These are phyloP conservation scores for Rhinichthys klamathensis DNA, from an alignment of 2,113 vertebrate genomes.

Conservation along the genomic window DNA sequence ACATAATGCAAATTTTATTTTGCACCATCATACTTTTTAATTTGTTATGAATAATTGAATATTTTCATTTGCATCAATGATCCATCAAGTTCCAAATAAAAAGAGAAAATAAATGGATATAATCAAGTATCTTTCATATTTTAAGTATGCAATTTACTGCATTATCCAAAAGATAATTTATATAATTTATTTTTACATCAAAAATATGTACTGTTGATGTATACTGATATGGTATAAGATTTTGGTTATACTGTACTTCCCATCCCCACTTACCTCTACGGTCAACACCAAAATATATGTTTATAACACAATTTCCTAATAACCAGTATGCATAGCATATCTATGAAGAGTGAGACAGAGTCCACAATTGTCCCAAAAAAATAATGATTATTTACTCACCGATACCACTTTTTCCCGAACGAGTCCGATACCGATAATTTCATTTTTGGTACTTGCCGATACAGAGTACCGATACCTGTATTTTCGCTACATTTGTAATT, in stretches of 20 bases:
- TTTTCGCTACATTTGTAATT: no score
- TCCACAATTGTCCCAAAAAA: not conserved
- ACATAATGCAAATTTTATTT: no score
- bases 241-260: no score
- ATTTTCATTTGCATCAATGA: not conserved
- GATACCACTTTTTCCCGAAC: no score
- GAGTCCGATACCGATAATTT: no score
- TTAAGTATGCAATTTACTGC: not conserved
- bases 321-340: not conserved
- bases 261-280: not conserved
- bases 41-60: not conserved
- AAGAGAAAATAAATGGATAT: not conserved
- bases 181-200: not conserved
- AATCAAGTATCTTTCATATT: not conserved
- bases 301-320: not conserved
- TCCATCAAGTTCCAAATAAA: not conserved
- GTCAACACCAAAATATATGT: not conserved
- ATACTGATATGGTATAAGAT: not conserved
- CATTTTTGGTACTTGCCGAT: no score
- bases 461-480: no score
- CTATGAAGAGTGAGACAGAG: not conserved
- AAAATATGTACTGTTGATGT: not conserved
- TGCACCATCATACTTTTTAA: not conserved
- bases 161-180: not conserved
- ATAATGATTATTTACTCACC: not conserved